Conservation (phyloP, 2,888 invertebrate species). For the Dasypogon diadema region DNA sequence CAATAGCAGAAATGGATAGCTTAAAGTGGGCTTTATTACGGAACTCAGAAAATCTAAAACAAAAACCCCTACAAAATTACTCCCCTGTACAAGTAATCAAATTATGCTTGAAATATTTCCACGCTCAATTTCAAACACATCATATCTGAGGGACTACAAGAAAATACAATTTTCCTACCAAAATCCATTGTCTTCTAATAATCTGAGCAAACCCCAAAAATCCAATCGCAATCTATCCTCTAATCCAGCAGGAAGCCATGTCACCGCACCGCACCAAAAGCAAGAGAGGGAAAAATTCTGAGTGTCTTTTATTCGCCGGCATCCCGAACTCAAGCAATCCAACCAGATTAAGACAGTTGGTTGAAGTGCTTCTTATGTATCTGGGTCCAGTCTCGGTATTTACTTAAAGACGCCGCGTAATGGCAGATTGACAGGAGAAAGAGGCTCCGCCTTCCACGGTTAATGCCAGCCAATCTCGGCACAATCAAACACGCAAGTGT, state of each 20-base stretch:
- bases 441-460: conserved; percentile 9
- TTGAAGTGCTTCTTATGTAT: conserved; percentile 15
- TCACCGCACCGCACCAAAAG: not conserved
- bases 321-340: not conserved
- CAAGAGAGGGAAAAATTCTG: not conserved
- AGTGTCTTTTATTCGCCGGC: conserved; percentile 10
- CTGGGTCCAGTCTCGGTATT: not conserved
- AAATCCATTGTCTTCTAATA: not conserved
- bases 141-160: too few relatives aligned
- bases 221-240: not conserved
- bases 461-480: conserved; percentile 31
- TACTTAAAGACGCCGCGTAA: conserved; percentile 1
- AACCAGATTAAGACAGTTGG: not conserved
- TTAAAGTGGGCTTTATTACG: too few relatives aligned
- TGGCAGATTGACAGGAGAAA: conserved; percentile 13
- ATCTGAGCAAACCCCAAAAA: not conserved
- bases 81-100: too few relatives aligned
- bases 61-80: too few relatives aligned
- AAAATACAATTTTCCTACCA: too few relatives aligned
- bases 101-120: too few relatives aligned
- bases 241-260: conserved; percentile 2
- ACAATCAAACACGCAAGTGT: conserved; percentile 39
- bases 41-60: too few relatives aligned
- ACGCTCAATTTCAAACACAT: too few relatives aligned
- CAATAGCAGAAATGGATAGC: too few relatives aligned